Evolutionary conservation across 2,888 invertebrate species (phyloP), one percentile per base, ranked within the genome.

Genomic region (Diachrysia chrysitis): DNA sequence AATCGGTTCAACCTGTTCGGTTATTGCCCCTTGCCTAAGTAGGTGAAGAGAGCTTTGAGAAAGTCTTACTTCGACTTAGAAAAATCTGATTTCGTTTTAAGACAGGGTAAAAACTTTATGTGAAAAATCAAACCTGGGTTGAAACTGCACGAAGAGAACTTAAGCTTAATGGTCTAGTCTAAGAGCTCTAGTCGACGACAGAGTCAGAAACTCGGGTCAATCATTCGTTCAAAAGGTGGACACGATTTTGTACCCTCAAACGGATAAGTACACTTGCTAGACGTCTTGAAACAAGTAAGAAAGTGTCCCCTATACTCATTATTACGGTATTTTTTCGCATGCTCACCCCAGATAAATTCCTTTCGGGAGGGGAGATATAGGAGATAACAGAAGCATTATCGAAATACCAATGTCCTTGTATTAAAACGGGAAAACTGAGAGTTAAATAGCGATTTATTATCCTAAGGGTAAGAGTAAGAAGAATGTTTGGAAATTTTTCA

Each of bases 351-450:
- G 89, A 92, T 90, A 90, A 91, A 93, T 93, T 92, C 92, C 83
- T 82, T 78, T 72, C 75, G 83, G 75, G 84, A 88, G 93, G 92
- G 91, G 92, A 90, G 93, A 93, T 91, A 87, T 87, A 82, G 88
- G 75, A 93, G 94, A 95, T 94, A 94, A 93, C 92, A 89, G 89
- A 86, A 85, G 86, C 93, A 94, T 95, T 94, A 95, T 93, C 94
- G 93, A 94, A 93, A 94, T 94, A 91, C 93, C 94, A 87, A 91
- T 93, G 93, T 93, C 90, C 89, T 89, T 87, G 92, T 91, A 93
- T 93, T 93, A 92, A 92, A 93, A 85, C 91, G 89, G 90, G 87
- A 90, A 88, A 89, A 93, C 91, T 92, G 93, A 91, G 92, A 92
- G 90, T 93, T 92, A 90, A 93, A 93, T 92, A 87, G 87, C 92